Evolutionary conservation across 1,140 invertebrate genomes (phyloP), one percentile per base, ranked within the genome.

Genomic region (Lordiphosa stackelbergi): DNA sequence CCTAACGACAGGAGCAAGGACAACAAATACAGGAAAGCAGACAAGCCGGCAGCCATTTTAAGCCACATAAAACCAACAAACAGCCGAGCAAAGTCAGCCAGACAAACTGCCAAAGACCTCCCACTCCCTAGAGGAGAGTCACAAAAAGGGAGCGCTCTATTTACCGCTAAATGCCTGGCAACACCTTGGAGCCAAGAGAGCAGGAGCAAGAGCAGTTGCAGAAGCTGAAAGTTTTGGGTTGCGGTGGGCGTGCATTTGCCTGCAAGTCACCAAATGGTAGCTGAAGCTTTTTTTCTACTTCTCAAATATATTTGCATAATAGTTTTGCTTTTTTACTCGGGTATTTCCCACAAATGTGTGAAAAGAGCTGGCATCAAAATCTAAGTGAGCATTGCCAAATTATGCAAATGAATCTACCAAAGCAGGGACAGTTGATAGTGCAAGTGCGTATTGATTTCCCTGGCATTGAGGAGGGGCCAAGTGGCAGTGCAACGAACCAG

Each of bases 301-400:
- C 60, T 71, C 40, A 56, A 65, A 55, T 57, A 65, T 75, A 81
- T 81, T 81, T 81, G 47, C 77, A 81, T 81, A 77, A 63, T 65
- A 64, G 58, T 66, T 75, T 52, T 64, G 58, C 52, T 68, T 13
- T 13, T 38, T 43, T 36, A 43, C 7, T 22, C 13, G 11, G 8
- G 28, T 4, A 31, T 24, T 36, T 53, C 41, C 48, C 22, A 57
- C 62, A 62, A 66, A 47, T 60, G 55, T 53, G 48, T 45, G 28
- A 47, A 49, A 37, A 53, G 43, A 63, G 37, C 55, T 66, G 54
- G 42, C 60, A 61, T 54, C 66, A 40, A 52, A 66, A 81, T 81
- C 59, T 59, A 72, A 75, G 77, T 68, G 66, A 75, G 68, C 75
- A 72, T 83, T 83, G 53, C 56, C 63, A 75, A 81, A 81, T 81